Percentiles rank a stretch among this genome's conserved stretches.
phyloP scores from a whole-genome alignment of 2,797 vertebrate genomes.

The Hozukius guyotensis region DNA sequence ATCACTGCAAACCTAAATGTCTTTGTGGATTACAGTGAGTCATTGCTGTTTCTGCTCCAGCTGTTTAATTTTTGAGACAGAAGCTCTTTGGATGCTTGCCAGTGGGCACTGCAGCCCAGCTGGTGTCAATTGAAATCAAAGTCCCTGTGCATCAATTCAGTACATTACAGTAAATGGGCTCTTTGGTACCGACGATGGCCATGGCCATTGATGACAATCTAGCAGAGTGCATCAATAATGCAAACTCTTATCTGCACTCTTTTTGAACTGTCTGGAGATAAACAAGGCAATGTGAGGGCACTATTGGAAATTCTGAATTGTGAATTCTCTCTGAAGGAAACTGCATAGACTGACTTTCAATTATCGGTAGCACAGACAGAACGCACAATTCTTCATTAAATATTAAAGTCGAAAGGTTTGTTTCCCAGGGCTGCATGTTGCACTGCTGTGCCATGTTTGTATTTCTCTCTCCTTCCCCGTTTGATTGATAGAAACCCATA shows the following conservation, averaged over 20 bases:
- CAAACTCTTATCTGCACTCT: conserved; percentile 27
- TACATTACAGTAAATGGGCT: conserved; percentile 23
- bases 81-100: conserved; percentile 13
- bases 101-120: conserved; percentile 3
- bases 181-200: background rate
- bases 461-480: background rate
- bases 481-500: background rate
- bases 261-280: conserved; percentile 18
- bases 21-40: background rate
- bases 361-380: background rate
- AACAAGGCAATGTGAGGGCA: background rate
- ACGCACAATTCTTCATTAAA: background rate
- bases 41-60: background rate
- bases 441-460: background rate
- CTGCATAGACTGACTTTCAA: conserved; percentile 3
- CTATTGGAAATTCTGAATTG: background rate
- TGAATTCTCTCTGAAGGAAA: conserved; percentile 4
- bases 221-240: conserved; percentile 51
- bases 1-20: background rate
- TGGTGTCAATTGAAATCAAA: conserved; percentile 38
- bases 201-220: conserved; percentile 34
- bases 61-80: conserved; percentile 15
- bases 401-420: background rate
- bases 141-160: conserved; percentile 18
- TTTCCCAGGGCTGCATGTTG: background rate